A percentile compares a stretch with the other conserved stretches of the same genome.
Conservation (phyloP, 2,888 invertebrate species). For the Ennomos quercinarius region DNA sequence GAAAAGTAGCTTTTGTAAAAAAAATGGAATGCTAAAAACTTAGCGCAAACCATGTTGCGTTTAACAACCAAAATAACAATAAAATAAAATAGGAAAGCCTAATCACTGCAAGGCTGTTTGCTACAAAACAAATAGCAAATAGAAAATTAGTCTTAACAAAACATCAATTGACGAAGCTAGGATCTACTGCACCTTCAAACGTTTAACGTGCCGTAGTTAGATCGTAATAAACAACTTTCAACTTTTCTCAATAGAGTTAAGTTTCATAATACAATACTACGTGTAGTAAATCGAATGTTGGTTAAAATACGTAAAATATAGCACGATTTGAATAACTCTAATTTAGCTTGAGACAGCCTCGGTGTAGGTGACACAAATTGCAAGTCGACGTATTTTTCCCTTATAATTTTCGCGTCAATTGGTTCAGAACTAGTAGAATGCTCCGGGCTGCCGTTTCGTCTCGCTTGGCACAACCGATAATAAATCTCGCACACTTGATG, state of each 20-base stretch:
- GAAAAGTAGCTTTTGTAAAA: no score
- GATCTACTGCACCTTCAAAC: slow-evolving; percentile 28
- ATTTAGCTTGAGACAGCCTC: slow-evolving; percentile 31
- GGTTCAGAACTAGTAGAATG: slow-evolving; percentile 38
- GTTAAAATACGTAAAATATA: slow-evolving; percentile 4
- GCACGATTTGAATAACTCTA: slow-evolving; percentile 35
- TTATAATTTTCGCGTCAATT: slow-evolving; percentile 63
- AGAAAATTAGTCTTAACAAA: slow-evolving; percentile 36
- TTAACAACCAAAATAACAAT: no score
- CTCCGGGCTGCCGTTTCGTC: slow-evolving; percentile 68
- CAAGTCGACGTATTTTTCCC: slow-evolving; percentile 61
- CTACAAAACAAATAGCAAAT: slow-evolving; percentile 24
- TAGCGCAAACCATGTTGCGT: no score
- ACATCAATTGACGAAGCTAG: slow-evolving; percentile 26
- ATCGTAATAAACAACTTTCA: neutral
- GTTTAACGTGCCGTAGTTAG: slow-evolving; percentile 13
- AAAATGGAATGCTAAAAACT: no score
- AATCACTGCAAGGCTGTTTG: neutral
- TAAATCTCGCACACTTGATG: slow-evolving; percentile 35
- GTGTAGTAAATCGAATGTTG: slow-evolving; percentile 1
- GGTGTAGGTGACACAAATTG: slow-evolving; percentile 57
- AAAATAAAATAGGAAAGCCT: no score
- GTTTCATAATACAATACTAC: neutral
- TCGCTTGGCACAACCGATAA: slow-evolving; percentile 36
- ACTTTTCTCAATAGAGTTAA: neutral